Evolutionary conservation across 2,113 vertebrate genomes (phyloP), one percentile per base, ranked within the genome.

Genomic region (Desmodus rotundus): DNA sequence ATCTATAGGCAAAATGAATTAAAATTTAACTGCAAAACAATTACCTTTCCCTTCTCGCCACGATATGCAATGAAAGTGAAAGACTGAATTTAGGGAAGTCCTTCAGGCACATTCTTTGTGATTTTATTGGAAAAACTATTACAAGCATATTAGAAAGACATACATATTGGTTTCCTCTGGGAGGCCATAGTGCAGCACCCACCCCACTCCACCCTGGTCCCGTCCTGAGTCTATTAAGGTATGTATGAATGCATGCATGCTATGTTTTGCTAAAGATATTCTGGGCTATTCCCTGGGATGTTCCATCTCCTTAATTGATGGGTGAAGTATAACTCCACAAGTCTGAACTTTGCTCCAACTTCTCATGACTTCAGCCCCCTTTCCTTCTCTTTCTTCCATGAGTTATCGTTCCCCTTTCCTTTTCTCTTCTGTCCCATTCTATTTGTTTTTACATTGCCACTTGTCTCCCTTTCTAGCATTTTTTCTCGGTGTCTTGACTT

Each of bases 151-250:
- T 38, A 65, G 52, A 52, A 73, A 45, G 19, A 31, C 3, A 31
- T 38, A 12, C 0, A 6, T 58, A 24, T 45, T 36, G 33, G 13
- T 19, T 85, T 17, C 28, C 3, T 22, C 5, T 78, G n/a, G 54
- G 11, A 61, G 68, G 31, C 56, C 5, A 7, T 22, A 13, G 4
- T 9, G 0, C 10, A 61, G 2, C 3, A 24, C 15, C 2, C 43
- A 24, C 2, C 8, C 10, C 4, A 1, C 67, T 3, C 28, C 4
- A 1, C 6, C 7, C 33, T 19, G 2, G 70, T 41, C 43, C 0
- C 28, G 31, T 45, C 2, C 1, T 47, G 2, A 56, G 14, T 58
- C 24, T 28, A 38, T 22, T 20, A 33, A 54, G 26, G 17, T 26
- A 22, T 70, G 1, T 22, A 36, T 72, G 24, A 54, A 26, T 63